Conservation (phyloP, 2,888 invertebrate species). For the Agrilus mali region DNA sequence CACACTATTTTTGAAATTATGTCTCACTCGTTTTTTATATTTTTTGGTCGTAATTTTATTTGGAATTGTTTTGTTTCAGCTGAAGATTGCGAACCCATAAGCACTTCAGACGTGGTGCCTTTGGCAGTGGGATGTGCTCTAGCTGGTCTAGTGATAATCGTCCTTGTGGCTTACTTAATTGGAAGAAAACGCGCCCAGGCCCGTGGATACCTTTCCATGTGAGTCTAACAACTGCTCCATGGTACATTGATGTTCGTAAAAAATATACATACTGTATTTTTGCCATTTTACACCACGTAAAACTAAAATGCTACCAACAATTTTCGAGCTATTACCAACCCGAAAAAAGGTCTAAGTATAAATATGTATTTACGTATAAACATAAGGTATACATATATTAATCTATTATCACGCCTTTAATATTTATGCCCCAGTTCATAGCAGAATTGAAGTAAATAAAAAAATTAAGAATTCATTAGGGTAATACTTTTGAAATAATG, state of each 20-base stretch:
- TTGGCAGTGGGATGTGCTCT: constrained; percentile 94
- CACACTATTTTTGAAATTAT: constrained; percentile 1
- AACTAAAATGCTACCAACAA: no score
- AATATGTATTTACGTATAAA: no score
- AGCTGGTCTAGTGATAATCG: constrained; percentile 78
- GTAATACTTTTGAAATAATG: no score
- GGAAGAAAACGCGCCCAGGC: constrained; percentile 77
- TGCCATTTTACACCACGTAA: no score
- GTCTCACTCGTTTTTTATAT: neutral
- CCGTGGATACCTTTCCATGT: constrained; percentile 83
- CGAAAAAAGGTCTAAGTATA: no score
- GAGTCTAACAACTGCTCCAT: constrained; percentile 28
- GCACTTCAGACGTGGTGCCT: constrained; percentile 84
- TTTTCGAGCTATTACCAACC: no score
- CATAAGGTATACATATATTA: no score
- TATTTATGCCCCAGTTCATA: no score
- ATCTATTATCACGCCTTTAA: no score
- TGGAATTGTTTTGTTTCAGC: constrained; percentile 44
- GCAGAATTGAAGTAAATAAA: no score
- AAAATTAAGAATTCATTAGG: no score
- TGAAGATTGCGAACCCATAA: constrained; percentile 57
- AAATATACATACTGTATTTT: no score
- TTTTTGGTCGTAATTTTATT: constrained; percentile 6
- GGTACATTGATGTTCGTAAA: constrained; percentile 1
- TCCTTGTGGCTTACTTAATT: constrained; percentile 84